Evolutionary conservation across 2,113 vertebrate species (phyloP), one percentile per base, ranked within the genome.

Genomic region (Leuciscus idus): DNA sequence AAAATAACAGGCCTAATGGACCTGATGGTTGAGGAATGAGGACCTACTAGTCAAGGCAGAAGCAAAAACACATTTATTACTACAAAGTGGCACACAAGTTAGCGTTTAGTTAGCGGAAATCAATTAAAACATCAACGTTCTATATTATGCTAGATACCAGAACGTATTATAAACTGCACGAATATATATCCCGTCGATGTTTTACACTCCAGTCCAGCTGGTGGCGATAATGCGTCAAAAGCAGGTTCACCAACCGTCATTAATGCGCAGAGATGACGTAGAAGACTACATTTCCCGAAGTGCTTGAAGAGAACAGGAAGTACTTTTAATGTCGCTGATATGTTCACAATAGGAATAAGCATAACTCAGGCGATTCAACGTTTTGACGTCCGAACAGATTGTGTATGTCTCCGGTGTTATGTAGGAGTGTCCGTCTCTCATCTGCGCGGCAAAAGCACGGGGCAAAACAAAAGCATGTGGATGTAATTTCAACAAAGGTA

Each of bases 391-490:
- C 0, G 23, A 46, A 3, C 33, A 3, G 30, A 81, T 64, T 64
- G 28, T 84, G 10, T 87, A 30, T 21, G 0, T 39, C 7, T 87
- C 50, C 78, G 13, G 33, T 85, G 78, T 87, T 70, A 83, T 81
- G 50, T 73, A 62, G 26, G 13, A 33, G 12, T 23, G 43, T 21
- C 79, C 59, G 36, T 87, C 62, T 68, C 57, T 74, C 23, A 30
- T 62, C 70, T 94, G 94, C 94, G 95, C 95, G 95, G 94, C 93
- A 96, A 95, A 95, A 94, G 92, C 81, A 92, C 92, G 89, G 90
- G 88, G 87, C 90, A 94, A 92, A 95, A 95, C 94, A 94, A 94
- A 95, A 95, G 94, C 95, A 96, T 95, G 95, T 95, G 95, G 92
- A 88, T 81, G 88, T 89, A 86, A 84, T 90, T 88, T 92, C 90